phyloP scores from a whole-genome alignment of 2,888 invertebrate species.

The Andrena dorsata region DNA sequence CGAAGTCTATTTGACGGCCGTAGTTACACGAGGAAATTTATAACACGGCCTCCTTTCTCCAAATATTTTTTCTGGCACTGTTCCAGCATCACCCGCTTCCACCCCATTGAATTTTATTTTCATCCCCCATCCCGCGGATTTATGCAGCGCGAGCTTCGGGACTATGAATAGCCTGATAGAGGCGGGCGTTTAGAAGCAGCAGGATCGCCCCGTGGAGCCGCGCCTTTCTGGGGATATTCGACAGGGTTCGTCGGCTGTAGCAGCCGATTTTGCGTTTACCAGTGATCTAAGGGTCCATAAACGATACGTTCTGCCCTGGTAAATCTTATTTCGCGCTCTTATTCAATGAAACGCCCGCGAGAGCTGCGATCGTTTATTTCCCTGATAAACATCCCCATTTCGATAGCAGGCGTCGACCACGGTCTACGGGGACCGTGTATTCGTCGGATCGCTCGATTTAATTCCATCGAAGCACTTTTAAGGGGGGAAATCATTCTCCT shows the following conservation, averaged over 20 bases:
- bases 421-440: slow-evolving; percentile 25
- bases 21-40: slow-evolving; percentile 1
- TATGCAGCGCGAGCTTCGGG: slow-evolving; percentile 55
- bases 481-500: not conserved
- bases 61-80: slow-evolving; percentile 75
- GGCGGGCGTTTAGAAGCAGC: slow-evolving; percentile 24
- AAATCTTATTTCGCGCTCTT: slow-evolving; percentile 66
- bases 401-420: slow-evolving; percentile 17
- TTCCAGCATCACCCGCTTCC: slow-evolving; percentile 79
- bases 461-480: slow-evolving; percentile 26
- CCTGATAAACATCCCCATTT: slow-evolving; percentile 60
- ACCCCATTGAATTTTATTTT: slow-evolving; percentile 79
- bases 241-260: slow-evolving; percentile 20
- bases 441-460: slow-evolving; percentile 1
- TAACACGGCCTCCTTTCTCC: slow-evolving; percentile 13
- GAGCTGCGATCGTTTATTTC: slow-evolving; percentile 60
- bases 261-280: slow-evolving; percentile 55
- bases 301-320: slow-evolving; percentile 55
- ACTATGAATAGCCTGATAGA: slow-evolving; percentile 73
- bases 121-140: slow-evolving; percentile 62
- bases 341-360: slow-evolving; percentile 62
- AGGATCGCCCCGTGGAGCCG: slow-evolving; percentile 13
- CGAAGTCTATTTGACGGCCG: slow-evolving; percentile 17
- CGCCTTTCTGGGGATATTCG: slow-evolving; percentile 43
- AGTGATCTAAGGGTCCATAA: slow-evolving; percentile 63